Percentiles rank a stretch among this genome's conserved stretches.
phyloP scores from a whole-genome alignment of 1,140 invertebrate genomes.

The Leptopilina clavipes region DNA sequence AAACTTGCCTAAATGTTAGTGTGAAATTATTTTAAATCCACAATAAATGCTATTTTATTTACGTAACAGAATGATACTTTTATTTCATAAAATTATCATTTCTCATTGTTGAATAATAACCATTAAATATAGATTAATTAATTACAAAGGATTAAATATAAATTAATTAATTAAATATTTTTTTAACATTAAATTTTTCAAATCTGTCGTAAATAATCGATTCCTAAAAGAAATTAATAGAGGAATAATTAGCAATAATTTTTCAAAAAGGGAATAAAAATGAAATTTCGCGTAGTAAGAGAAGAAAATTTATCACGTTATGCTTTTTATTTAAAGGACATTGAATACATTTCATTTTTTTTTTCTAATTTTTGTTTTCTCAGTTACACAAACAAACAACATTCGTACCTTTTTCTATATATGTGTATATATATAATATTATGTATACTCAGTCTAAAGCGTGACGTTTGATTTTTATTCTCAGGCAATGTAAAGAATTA shows the following conservation, averaged over 20 bases:
- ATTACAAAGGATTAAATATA: too few species aligned
- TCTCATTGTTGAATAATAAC: too few species aligned
- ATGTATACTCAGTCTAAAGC: neutral
- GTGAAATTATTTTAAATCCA: neutral
- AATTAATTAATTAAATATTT: too few species aligned
- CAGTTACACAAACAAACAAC: neutral
- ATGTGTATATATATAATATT: neutral
- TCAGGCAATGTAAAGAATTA: neutral
- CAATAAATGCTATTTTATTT: neutral
- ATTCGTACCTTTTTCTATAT: constrained; percentile 2
- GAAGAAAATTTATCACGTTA: constrained; percentile 33
- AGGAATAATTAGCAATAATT: neutral
- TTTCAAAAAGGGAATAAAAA: too few species aligned
- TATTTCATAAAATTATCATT: neutral
- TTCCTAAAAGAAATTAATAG: neutral
- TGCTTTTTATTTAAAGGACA: constrained; percentile 40
- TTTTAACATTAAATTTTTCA: too few species aligned
- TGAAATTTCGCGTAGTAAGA: too few species aligned
- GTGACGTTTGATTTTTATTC: constrained; percentile 21
- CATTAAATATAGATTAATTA: too few species aligned
- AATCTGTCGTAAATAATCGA: too few species aligned
- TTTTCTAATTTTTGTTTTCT: neutral
- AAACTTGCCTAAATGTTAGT: constrained; percentile 14
- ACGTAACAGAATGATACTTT: neutral
- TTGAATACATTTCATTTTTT: constrained; percentile 24